phyloP scores from a whole-genome alignment of 2,797 vertebrate species.

The Scyliorhinus canicula region DNA sequence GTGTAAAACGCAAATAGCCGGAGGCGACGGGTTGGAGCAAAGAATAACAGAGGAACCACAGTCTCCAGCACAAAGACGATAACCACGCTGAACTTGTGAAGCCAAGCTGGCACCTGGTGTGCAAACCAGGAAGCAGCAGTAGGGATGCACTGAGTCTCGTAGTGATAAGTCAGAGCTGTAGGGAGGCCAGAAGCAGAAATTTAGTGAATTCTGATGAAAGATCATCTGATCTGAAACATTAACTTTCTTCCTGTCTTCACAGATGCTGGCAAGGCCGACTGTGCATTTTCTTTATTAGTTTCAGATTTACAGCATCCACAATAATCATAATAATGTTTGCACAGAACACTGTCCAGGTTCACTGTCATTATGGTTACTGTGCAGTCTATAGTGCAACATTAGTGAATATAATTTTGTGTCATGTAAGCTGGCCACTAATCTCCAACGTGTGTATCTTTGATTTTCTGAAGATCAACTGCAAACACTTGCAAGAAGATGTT shows the following conservation, averaged over 20 bases:
- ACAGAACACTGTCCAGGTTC: neutral
- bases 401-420: neutral
- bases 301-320: neutral
- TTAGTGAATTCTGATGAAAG: neutral
- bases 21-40: constrained; percentile 73
- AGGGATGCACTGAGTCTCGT: constrained; percentile 89
- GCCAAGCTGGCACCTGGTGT: constrained; percentile 83
- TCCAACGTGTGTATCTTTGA: neutral
- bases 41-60: constrained; percentile 71
- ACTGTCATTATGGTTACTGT: neutral
- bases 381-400: neutral
- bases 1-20: constrained; percentile 75
- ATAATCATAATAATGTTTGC: neutral
- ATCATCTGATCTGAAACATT: neutral
- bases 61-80: constrained; percentile 80
- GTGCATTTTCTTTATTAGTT: neutral
- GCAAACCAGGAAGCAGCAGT: constrained; percentile 78
- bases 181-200: neutral
- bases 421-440: neutral
- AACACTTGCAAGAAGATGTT: neutral
- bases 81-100: constrained; percentile 81
- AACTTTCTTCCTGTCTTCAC: neutral
- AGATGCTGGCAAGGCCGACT: neutral
- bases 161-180: constrained; percentile 77
- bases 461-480: neutral